Base-by-base conservation (phyloP, 1,140 invertebrate species). In the Plodia interpunctella region DNA sequence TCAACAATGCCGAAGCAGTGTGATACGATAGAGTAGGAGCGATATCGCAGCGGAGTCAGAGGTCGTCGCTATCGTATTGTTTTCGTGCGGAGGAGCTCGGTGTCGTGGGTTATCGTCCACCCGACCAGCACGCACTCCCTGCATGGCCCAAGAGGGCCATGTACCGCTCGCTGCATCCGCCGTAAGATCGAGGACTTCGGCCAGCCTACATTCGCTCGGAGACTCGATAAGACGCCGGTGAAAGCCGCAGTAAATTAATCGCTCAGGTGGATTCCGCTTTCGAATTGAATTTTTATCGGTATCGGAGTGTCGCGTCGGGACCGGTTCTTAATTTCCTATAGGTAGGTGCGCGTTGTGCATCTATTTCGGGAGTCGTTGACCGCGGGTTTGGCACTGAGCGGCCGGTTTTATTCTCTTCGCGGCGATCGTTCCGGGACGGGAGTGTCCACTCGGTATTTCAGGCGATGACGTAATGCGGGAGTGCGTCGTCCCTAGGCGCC, bases 311-410 rank as follows among this genome's bases (percentile, higher is more conserved):
- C 76, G 74, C 74, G 70, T 49, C 73, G 65, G 71, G 81, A 86
- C 83, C 81, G 85, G 85, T 88, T 87, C 79, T 80, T 72, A 71
- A 76, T 77, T 74, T 80, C 72, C 70, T 80, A 76, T 79, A 79
- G 82, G 81, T 83, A 78, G 82, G 81, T 83, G 77, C 74, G 74
- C 74, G 80, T 65, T 74, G 76, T 76, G 82, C 82, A 80, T 83
- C 83, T 87, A 87, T 87, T 88, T 88, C 80, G 85, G 83, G 81
- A 86, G 85, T 86, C 85, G 82, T 79, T 86, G 85, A 88, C 85
- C 85, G 85, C 78, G 70, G 68, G 76, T 73, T 80, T 78, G 79
- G 81, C 81, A 78, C 74, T 73, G 61, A 65, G 63, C 68, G 70
- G 72, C 72, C 70, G 72, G 74, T 78, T 74, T 74, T 70, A 72